Evolutionary conservation across 1,140 invertebrate genomes (phyloP).

Genomic region (Drosophila paulistorum): DNA sequence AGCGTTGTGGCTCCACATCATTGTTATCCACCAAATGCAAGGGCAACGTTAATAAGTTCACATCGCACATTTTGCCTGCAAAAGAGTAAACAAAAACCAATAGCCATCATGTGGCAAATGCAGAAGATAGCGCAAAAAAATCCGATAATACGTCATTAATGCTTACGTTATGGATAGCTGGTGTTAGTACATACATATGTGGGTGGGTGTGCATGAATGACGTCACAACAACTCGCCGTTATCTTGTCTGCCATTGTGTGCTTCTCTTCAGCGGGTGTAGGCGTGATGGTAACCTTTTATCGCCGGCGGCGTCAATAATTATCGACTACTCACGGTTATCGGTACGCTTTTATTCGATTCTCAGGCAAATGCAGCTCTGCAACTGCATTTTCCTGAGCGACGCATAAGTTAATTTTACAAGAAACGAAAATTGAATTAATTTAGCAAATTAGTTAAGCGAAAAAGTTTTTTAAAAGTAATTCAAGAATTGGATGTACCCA

Average conservation of each 20-base stretch:
- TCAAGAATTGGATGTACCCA: constrained; percentile 32
- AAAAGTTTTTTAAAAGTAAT: constrained; percentile 25
- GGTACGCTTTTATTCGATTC: background rate
- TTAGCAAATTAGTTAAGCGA: constrained; percentile 19
- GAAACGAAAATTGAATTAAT: constrained; percentile 38
- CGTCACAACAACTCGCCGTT: background rate
- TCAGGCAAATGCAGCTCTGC: background rate
- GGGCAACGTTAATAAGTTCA: constrained; percentile 46
- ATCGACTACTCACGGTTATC: too few relatives aligned
- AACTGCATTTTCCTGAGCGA: constrained; percentile 32
- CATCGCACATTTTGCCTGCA: background rate
- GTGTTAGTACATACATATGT: background rate
- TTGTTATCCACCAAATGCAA: constrained; percentile 46
- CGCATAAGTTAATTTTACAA: constrained; percentile 55
- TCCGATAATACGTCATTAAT: background rate
- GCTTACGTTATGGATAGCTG: too few relatives aligned
- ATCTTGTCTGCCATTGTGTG: background rate
- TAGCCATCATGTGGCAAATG: background rate
- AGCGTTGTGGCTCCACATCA: constrained; percentile 39
- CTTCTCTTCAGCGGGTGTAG: background rate
- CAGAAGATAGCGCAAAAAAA: background rate
- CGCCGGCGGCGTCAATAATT: too few relatives aligned
- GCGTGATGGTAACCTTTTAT: too few relatives aligned
- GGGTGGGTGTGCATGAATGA: background rate
- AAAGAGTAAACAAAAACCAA: background rate